Percentiles rank a stretch among this genome's conserved stretches.
These are phyloP conservation scores for Carcinoscorpius rotundicauda DNA, from an alignment of 1,140 invertebrate genomes.

Conservation along the genomic window DNA sequence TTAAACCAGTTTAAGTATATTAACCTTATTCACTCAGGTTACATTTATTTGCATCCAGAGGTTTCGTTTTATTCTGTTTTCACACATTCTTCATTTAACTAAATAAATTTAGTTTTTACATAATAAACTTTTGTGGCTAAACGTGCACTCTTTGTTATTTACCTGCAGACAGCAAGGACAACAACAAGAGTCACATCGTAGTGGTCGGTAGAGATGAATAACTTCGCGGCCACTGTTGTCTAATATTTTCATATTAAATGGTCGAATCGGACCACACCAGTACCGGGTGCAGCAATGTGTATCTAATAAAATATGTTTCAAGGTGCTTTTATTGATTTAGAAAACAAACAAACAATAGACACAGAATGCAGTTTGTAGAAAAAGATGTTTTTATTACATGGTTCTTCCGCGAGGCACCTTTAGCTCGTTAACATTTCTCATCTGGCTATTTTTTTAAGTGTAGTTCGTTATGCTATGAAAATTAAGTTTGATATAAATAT, in stretches of 20 bases:
- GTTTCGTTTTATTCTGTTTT: too few species aligned
- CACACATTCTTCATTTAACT: too few species aligned
- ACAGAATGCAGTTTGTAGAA: neutral
- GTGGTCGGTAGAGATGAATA: slow-evolving; percentile 49
- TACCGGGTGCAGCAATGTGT: slow-evolving; percentile 56
- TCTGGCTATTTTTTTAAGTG: too few species aligned
- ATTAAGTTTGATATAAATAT: too few species aligned
- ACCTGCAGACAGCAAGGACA: slow-evolving; percentile 76
- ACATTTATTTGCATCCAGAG: too few species aligned
- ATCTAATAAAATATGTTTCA: slow-evolving; percentile 1
- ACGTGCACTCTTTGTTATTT: slow-evolving; percentile 8
- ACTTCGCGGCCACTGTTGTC: slow-evolving; percentile 65
- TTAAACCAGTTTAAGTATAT: too few species aligned
- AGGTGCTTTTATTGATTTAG: too few species aligned
- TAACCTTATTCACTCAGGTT: too few species aligned
- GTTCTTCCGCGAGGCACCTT: neutral
- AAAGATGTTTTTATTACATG: neutral
- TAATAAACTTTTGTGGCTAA: too few species aligned
- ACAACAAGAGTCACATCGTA: slow-evolving; percentile 61
- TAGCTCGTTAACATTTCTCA: too few species aligned
- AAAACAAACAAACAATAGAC: neutral
- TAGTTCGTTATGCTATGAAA: too few species aligned
- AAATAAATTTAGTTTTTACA: too few species aligned
- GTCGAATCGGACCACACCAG: slow-evolving; percentile 56
- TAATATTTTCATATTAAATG: slow-evolving; percentile 70